Evolutionary conservation across 2,797 vertebrate genomes (phyloP), one percentile per base, ranked within the genome.

Genomic region (Selene dorsalis): DNA sequence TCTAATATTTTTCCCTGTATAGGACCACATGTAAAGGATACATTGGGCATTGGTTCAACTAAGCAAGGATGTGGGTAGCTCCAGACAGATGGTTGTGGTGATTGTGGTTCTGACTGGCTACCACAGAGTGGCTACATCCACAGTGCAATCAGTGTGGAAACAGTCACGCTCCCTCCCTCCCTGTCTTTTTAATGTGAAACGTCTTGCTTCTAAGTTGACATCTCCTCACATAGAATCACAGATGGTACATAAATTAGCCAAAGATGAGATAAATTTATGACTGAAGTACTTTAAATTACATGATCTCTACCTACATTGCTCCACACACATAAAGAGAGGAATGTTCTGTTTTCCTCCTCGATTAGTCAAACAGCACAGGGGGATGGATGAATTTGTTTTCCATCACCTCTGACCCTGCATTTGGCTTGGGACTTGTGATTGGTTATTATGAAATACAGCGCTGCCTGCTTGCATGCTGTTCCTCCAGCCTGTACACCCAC

Each of bases 51-150:
- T 66, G 50, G 16, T 41, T 43, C 13, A 72, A 61, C 38, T 30
- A 35, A 74, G 26, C 18, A 35, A 82, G 84, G 83, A 91, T 87
- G 91, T 91, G 85, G 83, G 68, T 50, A 77, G 47, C 38, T 52
- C 4, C 24, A 59, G 75, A 75, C 82, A 80, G 73, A 84, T 78
- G 80, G 59, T 77, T 81, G 77, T 61, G 82, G 80, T 82, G 66
- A 59, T 62, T 84, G 76, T 53, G 74, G 77, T 79, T 52, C 66
- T 35, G 10, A 50, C 30, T 53, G 65, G 45, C 56, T 56, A 41
- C 86, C 74, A 61, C 76, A 81, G 59, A 78, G 26, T 63, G 57
- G 61, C 74, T 78, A 61, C 53, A 47, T 58, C 20, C 41, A 72
- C n/a, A 61, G 59, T 64, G 47, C 53, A 70, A 56, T 77, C 58